phyloP scores from a whole-genome alignment of 2,797 vertebrate species.

The Euphonia xanthogaster region DNA sequence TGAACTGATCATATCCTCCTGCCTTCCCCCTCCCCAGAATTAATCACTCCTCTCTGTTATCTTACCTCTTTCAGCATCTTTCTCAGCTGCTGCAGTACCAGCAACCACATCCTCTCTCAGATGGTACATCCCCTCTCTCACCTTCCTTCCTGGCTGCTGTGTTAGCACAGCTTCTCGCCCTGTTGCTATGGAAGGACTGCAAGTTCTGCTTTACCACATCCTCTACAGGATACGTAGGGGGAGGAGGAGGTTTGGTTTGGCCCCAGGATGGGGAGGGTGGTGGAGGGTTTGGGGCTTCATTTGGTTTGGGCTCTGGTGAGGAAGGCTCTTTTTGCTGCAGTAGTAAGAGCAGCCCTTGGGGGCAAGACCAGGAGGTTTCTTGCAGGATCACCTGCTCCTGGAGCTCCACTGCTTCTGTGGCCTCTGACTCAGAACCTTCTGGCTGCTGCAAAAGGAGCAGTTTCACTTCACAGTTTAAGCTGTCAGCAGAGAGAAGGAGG shows the following conservation, averaged over 20 bases:
- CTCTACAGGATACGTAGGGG: neutral
- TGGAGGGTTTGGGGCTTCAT: neutral
- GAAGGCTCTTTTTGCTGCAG: neutral
- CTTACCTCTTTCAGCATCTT: neutral
- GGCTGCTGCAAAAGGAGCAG: neutral
- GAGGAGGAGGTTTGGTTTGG: neutral
- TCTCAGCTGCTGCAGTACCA: neutral
- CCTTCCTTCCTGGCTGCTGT: conserved; percentile 41
- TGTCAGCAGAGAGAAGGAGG: neutral
- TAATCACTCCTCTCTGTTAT: neutral
- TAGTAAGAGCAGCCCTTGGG: neutral
- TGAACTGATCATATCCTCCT: neutral
- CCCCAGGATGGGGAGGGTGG: neutral
- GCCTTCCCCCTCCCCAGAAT: neutral
- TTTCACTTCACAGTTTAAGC: neutral
- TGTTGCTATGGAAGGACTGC: neutral
- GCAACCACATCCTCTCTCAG: conserved; percentile 30
- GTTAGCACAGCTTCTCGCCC: neutral
- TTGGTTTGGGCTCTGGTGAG: neutral
- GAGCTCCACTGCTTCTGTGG: neutral
- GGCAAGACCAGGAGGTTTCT: neutral
- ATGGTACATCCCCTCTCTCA: neutral
- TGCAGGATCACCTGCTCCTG: neutral
- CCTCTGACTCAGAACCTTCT: neutral
- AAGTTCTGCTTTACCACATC: conserved; percentile 50